Evolutionary conservation across 2,888 invertebrate species (phyloP).

Genomic region (Herminia tarsipennalis): DNA sequence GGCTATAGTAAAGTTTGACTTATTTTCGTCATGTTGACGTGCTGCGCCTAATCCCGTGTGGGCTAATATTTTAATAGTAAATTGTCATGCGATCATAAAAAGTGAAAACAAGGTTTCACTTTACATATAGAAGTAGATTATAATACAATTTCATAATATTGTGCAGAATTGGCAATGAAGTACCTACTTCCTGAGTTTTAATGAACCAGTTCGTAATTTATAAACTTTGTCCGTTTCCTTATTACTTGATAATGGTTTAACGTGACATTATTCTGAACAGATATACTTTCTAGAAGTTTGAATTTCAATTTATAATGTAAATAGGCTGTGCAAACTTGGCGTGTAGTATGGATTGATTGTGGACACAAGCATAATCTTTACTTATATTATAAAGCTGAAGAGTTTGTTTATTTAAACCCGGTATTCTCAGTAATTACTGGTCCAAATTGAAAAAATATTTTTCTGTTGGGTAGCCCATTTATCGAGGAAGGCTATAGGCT

Average conservation of each 20-base stretch:
- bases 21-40: conserved; percentile 42
- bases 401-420: no score
- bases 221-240: conserved; percentile 3
- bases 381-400: no score
- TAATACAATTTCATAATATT: conserved; percentile 39
- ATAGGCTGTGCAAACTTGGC: no score
- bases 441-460: no score
- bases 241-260: not conserved
- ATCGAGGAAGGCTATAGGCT: no score
- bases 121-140: conserved; percentile 39
- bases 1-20: conserved; percentile 7
- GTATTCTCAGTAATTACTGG: no score
- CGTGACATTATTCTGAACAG: not conserved
- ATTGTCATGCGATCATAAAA: conserved; percentile 74
- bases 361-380: no score
- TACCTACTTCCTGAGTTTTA: conserved; percentile 28
- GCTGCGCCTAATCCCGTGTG: conserved; percentile 60
- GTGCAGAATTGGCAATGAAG: conserved; percentile 23
- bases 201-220: conserved; percentile 14
- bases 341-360: no score
- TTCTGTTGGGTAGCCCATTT: no score
- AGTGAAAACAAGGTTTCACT: conserved; percentile 77
- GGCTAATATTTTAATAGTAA: conserved; percentile 57
- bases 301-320: no score
- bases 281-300: not conserved